Evolutionary conservation across 2,888 invertebrate genomes (phyloP).

Genomic region (Synergus gifuensis): DNA sequence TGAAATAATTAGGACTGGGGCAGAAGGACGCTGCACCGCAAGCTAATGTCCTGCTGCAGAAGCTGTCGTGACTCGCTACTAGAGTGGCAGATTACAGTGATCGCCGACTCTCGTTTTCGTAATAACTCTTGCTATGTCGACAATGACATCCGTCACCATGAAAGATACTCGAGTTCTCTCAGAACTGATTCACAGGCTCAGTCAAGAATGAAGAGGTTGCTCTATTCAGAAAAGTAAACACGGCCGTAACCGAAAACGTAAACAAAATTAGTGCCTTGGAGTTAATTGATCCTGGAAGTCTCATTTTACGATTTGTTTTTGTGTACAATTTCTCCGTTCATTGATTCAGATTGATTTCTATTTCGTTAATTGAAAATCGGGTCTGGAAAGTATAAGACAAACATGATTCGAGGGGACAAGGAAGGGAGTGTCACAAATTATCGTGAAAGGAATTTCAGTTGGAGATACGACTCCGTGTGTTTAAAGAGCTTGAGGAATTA

Average conservation of each 20-base stretch:
- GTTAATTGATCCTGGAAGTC: neutral
- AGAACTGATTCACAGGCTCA: slow-evolving; percentile 24
- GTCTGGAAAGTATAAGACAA: neutral
- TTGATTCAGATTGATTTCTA: neutral
- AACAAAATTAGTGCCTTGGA: neutral
- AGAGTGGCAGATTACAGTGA: slow-evolving; percentile 40
- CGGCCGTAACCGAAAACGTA: neutral
- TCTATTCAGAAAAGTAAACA: slow-evolving; percentile 1
- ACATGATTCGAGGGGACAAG: neutral
- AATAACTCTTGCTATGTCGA: slow-evolving; percentile 32
- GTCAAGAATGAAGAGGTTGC: neutral
- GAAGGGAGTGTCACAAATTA: neutral
- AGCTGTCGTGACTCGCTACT: slow-evolving; percentile 38
- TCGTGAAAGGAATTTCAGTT: neutral
- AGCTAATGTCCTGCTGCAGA: slow-evolving; percentile 38
- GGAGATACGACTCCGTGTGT: neutral
- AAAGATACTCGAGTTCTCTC: slow-evolving; percentile 8
- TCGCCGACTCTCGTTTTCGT: slow-evolving; percentile 28
- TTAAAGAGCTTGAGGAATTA: neutral
- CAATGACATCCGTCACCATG: slow-evolving; percentile 25
- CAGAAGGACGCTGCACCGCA: slow-evolving; percentile 42
- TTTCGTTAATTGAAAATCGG: neutral
- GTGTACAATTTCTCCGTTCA: neutral
- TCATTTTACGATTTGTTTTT: neutral
- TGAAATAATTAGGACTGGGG: slow-evolving; percentile 31